Percentiles rank a stretch among this genome's conserved stretches.
phyloP scores from a whole-genome alignment of 2,113 vertebrate genomes.

The Scolopax mira region DNA sequence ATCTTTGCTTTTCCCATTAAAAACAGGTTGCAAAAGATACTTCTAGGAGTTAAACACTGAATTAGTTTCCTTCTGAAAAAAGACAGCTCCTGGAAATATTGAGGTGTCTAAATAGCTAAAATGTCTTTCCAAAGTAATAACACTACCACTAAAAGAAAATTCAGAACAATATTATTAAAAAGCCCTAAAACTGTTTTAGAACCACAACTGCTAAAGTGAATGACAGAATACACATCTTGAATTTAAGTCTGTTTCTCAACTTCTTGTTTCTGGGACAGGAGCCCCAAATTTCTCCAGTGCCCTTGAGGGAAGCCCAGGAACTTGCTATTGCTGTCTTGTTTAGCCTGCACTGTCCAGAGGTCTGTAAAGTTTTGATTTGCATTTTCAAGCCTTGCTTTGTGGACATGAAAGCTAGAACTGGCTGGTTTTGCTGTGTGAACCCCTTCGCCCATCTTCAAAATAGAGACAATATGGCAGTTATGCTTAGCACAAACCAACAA shows the following conservation, averaged over 20 bases:
- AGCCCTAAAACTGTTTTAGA: background rate
- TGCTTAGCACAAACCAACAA: background rate
- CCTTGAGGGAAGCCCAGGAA: background rate
- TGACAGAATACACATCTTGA: background rate
- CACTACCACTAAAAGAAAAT: background rate
- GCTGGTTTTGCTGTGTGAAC: background rate
- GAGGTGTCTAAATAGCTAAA: background rate
- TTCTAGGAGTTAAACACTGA: background rate
- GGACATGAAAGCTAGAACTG: background rate
- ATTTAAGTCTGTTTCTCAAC: background rate
- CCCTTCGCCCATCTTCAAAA: background rate
- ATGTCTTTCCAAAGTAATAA: background rate
- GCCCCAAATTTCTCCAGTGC: background rate
- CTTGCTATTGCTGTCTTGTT: background rate
- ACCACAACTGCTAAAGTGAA: background rate
- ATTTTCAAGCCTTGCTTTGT: background rate
- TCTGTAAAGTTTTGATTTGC: background rate
- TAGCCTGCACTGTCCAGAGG: background rate
- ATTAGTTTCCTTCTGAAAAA: background rate
- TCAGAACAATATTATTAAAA: background rate
- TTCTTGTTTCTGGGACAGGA: background rate
- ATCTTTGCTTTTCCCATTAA: background rate
- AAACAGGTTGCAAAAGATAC: background rate
- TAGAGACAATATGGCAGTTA: fast-evolving
- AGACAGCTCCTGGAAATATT: background rate